Evolutionary conservation across 1,140 invertebrate genomes (phyloP).

Genomic region (Samia ricini): DNA sequence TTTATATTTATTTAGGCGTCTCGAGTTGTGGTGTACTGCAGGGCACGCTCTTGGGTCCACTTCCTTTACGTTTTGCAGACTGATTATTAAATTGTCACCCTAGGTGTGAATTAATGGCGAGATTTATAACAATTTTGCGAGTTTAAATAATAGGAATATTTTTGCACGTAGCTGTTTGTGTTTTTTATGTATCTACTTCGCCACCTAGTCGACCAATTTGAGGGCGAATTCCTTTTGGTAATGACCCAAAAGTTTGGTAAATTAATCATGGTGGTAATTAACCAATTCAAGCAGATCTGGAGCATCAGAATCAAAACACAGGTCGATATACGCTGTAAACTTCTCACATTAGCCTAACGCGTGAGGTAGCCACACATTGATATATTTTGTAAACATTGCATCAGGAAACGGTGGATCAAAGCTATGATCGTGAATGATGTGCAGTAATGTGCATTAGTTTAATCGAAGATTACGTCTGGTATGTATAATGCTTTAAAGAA

Average conservation of each 20-base stretch:
- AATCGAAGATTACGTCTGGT: not conserved
- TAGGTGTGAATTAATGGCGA: slow-evolving; percentile 27
- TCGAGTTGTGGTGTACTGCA: slow-evolving; percentile 33
- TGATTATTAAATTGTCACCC: slow-evolving; percentile 16
- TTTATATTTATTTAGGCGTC: slow-evolving; percentile 67
- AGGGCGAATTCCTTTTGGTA: no score
- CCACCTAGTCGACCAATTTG: no score
- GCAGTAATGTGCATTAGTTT: not conserved
- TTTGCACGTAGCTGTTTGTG: not conserved
- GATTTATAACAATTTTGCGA: slow-evolving; percentile 18
- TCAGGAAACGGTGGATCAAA: slow-evolving; percentile 1
- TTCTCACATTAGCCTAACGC: not conserved
- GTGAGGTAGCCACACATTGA: not conserved
- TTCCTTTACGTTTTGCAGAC: slow-evolving; percentile 21
- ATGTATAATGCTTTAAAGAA: not conserved
- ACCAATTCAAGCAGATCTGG: no score
- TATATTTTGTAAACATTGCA: not conserved
- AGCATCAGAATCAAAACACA: no score
- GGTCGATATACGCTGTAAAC: no score
- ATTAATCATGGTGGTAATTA: no score
- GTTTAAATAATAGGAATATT: not conserved
- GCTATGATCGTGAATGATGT: not conserved
- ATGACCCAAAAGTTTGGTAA: no score
- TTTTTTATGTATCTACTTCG: no score
- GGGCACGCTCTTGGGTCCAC: slow-evolving; percentile 19